phyloP scores from a whole-genome alignment of 2,888 invertebrate genomes.

The Temnothorax ravouxi region DNA sequence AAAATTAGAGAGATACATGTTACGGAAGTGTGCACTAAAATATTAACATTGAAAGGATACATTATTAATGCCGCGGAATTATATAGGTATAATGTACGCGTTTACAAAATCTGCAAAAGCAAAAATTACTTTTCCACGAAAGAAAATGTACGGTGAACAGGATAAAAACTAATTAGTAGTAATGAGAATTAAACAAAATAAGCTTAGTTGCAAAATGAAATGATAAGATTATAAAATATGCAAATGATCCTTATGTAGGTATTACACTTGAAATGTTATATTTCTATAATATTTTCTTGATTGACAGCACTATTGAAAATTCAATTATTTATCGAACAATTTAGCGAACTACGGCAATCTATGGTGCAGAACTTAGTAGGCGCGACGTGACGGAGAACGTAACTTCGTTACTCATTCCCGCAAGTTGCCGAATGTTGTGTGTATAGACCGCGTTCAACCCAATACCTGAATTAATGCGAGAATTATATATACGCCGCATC shows the following conservation, averaged over 20 bases:
- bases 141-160: not conserved
- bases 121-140: not conserved
- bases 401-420: slow-evolving; percentile 25
- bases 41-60: slow-evolving; percentile 18
- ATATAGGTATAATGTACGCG: not conserved
- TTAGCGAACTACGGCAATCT: slow-evolving; percentile 6
- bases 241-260: not conserved
- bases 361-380: slow-evolving; percentile 1
- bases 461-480: slow-evolving; percentile 35
- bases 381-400: not conserved
- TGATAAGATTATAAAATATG: not conserved
- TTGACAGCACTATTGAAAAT: not conserved
- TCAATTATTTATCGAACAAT: slow-evolving; percentile 7
- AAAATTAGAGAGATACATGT: slow-evolving; percentile 25
- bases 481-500: slow-evolving; percentile 37
- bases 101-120: not conserved
- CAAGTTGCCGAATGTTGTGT: slow-evolving; percentile 25
- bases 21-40: not conserved
- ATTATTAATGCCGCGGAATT: not conserved
- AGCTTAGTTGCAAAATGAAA: not conserved
- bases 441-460: not conserved
- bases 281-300: slow-evolving; percentile 9
- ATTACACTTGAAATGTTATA: not conserved
- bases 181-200: not conserved
- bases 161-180: not conserved